Evolutionary conservation across 1,140 invertebrate species (phyloP), one percentile per base, ranked within the genome.

Genomic region (Cherax destructor): DNA sequence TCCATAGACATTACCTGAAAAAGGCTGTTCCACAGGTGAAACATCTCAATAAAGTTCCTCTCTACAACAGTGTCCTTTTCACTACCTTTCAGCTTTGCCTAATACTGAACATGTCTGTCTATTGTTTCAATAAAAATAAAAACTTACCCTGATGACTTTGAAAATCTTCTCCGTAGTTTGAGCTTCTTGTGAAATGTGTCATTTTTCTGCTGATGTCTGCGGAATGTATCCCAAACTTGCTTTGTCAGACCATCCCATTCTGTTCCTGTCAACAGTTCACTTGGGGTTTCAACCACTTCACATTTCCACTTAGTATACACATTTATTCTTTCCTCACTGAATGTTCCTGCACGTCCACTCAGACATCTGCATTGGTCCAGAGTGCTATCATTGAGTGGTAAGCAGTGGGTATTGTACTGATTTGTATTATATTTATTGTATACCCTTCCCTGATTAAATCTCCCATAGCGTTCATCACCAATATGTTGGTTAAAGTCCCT

Each of bases 141-240:
- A 4, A 91, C 89, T 95, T 94, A 96, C 97, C 94, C 96, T 96
- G 83, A 98, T 96, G 93, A 96, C 96, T 77, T 96, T 94, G 94
- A 96, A 97, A 5, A 98, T 95, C 94, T 96, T 96, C 93, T 96
- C 96, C 97, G 97, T 1, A 98, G 95, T 86, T 96, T 96, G 95
- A 98, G 97, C 95, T 99, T 99, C 56, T 96, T 96, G 93, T 95
- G 95, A 94, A 97, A 98, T 24, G 96, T 97, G 77, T 96, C 95
- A 93, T 97, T 96, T n/a, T 96, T 97, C 94, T 98, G 98, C 93
- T 97, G 97, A 92, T 97, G 96, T 16, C 95, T 94, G 24, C 96
- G 95, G 94, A 97, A 98, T 92, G 97, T 97, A 86, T 96, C 95
- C 97, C 97, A 98, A 18, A 98, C 96, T 87, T 96, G 95, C 93